phyloP scores from a whole-genome alignment of 2,113 vertebrate genomes.

The Glaucidium brasilianum region DNA sequence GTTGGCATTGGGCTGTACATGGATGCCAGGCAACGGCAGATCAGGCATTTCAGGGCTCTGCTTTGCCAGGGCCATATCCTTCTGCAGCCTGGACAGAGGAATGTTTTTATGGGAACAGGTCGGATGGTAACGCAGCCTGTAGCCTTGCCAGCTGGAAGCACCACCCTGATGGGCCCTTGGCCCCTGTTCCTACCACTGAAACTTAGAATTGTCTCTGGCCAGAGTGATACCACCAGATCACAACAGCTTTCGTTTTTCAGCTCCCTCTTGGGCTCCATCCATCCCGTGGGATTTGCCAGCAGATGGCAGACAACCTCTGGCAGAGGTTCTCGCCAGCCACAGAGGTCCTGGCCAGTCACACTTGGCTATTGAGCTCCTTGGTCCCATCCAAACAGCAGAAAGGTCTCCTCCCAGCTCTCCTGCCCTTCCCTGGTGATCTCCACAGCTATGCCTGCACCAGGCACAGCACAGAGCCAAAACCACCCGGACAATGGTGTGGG shows the following conservation, averaged over 20 bases:
- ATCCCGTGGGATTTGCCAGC: constrained; percentile 17
- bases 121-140: neutral
- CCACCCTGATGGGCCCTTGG: rapidly evolving
- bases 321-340: neutral
- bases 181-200: neutral
- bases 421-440: neutral
- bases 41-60: neutral
- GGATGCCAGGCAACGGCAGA: neutral
- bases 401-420: neutral
- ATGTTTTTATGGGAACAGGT: neutral
- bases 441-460: rapidly evolving
- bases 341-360: neutral
- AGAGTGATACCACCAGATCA: neutral
- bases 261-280: neutral
- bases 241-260: neutral
- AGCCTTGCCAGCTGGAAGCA: neutral
- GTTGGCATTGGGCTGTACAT: rapidly evolving
- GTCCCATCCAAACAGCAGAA: neutral
- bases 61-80: neutral
- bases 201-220: neutral
- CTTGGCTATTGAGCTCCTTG: neutral
- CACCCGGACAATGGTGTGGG: rapidly evolving
- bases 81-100: neutral
- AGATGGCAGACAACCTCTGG: constrained; percentile 57
- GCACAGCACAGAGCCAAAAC: neutral